A percentile compares a stretch with the other conserved stretches of the same genome.
Conservation (phyloP, 2,888 invertebrate genomes). For the Bombyx huttoni region DNA sequence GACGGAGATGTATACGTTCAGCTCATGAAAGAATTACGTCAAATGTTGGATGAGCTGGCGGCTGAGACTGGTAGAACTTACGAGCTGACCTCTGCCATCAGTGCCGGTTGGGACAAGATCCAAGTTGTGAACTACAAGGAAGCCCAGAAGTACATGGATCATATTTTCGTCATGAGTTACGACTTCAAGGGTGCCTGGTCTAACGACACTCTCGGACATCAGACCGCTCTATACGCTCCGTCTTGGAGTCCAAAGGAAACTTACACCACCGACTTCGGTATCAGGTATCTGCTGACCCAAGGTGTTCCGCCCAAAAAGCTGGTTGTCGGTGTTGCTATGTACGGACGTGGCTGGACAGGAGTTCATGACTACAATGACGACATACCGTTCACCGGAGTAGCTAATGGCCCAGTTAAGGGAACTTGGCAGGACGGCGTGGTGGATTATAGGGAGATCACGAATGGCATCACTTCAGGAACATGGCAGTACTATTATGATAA, state of each 20-base stretch:
- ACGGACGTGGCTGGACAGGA: constrained; percentile 64
- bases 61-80: constrained; percentile 55
- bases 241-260: constrained; percentile 57
- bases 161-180: constrained; percentile 65
- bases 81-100: constrained; percentile 64
- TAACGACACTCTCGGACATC: constrained; percentile 58
- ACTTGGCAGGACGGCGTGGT: constrained; percentile 67
- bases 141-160: constrained; percentile 64
- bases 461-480: constrained; percentile 48
- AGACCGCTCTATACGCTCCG: constrained; percentile 53
- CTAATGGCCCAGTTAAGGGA: constrained; percentile 57
- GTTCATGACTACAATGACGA: constrained; percentile 42
- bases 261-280: constrained; percentile 64
- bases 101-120: constrained; percentile 65
- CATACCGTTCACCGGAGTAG: constrained; percentile 59
- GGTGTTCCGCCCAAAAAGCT: constrained; percentile 60
- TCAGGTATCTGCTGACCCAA: constrained; percentile 54
- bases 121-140: constrained; percentile 60
- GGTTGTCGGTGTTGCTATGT: constrained; percentile 63
- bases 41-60: constrained; percentile 54
- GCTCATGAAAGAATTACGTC: constrained; percentile 56
- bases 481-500: constrained; percentile 63
- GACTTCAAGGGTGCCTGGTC: constrained; percentile 68
- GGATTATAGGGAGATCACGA: constrained; percentile 59
- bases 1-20: constrained; percentile 52